Evolutionary conservation across 2,113 vertebrate species (phyloP), one percentile per base, ranked within the genome.

Genomic region (Pituophis catenifer): DNA sequence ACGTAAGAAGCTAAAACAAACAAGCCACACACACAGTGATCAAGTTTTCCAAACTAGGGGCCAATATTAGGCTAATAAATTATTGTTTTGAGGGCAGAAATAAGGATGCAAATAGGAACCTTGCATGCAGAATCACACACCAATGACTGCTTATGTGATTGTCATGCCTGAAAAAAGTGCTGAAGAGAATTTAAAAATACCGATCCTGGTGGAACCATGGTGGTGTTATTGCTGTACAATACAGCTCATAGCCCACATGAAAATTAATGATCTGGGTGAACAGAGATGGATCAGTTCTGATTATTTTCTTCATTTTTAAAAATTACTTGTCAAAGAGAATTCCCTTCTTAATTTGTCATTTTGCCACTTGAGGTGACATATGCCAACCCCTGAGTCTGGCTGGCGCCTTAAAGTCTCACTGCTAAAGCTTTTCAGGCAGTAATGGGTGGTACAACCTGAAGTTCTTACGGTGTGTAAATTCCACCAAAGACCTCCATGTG

Each of bases 1-100:
- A 93, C n/a, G 0, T 29, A 95, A 95, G 93, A 96, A 93, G 70
- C 38, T 93, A 81, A 95, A 92, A 90, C 88, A 96, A 94, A 97
- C 94, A 59, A 94, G 94, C 90, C 93, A 92, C 52, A 57, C 90
- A 94, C 90, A 94, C 0, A 89, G 92, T 50, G 33, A 91, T 59
- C 94, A 95, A 86, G 13, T 90, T 81, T 94, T 94, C 93, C 88
- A 94, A n/a, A 93, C 57, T 62, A 23, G 55, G 81, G 81, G 62
- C 87, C 92, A 90, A 96, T 89, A 52, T n/a, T 44, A 90, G 58
- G 85, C 90, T 94, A 90, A 90, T 93, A 95, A 94, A 96, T 90
- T 85, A 65, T 93, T 91, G 90, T 59, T 93, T 21, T 93, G 92
- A 90, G 92, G 8, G 92, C 6, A 54, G 11, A 88, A 8, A 86